Base-by-base conservation (phyloP, 2,113 vertebrate genomes). In the Verasper variegatus region DNA sequence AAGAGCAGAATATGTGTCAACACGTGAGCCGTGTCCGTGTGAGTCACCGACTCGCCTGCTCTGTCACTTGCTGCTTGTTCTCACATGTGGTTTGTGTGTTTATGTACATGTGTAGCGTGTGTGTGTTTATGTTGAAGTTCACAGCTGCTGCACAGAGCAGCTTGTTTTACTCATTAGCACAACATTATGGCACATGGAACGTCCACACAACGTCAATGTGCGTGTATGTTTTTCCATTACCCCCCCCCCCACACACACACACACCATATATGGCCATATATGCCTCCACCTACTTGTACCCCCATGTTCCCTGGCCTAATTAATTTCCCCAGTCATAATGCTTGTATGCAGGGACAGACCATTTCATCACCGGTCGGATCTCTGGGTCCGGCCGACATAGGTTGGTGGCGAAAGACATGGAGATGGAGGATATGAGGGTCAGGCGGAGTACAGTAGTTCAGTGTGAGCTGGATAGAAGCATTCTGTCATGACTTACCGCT, bases 321-420 rank as follows among this genome's bases (percentile, higher is more conserved):
- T 73, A 52, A 78, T 85, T 86, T 78, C 72, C 52, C 71, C 54
- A 66, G 54, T 81, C 59, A 73, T 68, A 26, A 61, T 74, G 74
- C 80, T 76, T 86, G 70, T 73, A 60, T 24, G 23, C 9, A 23
- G 73, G 58, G 80, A 77, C 70, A 85, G 74, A 74, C 55, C 71
- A 71, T 86, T 89, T 88, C 82, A 86, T 85, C 72, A 57, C 82
- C 3, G 17, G 58, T 40, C 21, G 54, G 72, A 78, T 84, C 27
- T 3, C 26, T 61, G 67, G 42, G 74, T 68, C 68, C 66, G 64
- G 68, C 68, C 79, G 9, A 82, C 86, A 88, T 86, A 58, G 27
- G 42, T 64, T 75, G 69, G 86, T 81, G 83, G 56, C 3, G 84
- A 91, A 75, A 85, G 89, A 88, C 56, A 60, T 49, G n/a, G n/a